A percentile compares a stretch with the other conserved stretches of the same genome.
Evolutionary conservation across 1,140 invertebrate genomes (phyloP).

Genomic region (Belonocnema kinseyi): DNA sequence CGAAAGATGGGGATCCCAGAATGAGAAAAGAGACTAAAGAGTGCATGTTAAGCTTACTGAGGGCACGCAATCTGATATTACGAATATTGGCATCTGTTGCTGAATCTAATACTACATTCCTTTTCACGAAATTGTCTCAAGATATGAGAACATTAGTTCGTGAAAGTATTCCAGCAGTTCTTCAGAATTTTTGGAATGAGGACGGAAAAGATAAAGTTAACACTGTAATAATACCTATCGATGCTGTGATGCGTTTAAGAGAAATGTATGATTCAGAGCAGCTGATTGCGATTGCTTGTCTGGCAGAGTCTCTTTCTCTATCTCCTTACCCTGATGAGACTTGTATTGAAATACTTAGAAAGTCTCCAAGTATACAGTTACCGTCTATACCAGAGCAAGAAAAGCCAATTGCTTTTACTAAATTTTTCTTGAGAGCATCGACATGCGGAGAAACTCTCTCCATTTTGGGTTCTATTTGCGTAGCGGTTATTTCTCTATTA

Average conservation of each 20-base stretch:
- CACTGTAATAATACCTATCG: constrained; percentile 68
- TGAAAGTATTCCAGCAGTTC: constrained; percentile 59
- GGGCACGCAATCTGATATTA: constrained; percentile 67
- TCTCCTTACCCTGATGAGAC: constrained; percentile 60
- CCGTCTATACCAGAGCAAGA: constrained; percentile 60
- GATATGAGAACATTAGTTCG: constrained; percentile 61
- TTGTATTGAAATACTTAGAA: constrained; percentile 61
- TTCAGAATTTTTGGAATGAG: constrained; percentile 63
- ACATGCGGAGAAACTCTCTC: constrained; percentile 72
- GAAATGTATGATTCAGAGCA: constrained; percentile 69
- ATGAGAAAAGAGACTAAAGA: constrained; percentile 67
- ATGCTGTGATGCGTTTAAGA: constrained; percentile 68
- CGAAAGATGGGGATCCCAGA: constrained; percentile 54
- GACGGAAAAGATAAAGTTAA: constrained; percentile 56
- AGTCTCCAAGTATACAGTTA: constrained; percentile 57
- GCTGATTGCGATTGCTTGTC: constrained; percentile 60
- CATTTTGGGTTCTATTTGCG: constrained; percentile 68
- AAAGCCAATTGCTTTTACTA: constrained; percentile 64
- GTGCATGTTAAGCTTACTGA: constrained; percentile 66
- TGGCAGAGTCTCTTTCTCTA: constrained; percentile 64
- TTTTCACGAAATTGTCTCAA: constrained; percentile 57
- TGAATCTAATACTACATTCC: constrained; percentile 55
- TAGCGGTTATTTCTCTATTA: constrained; percentile 55
- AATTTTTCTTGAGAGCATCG: constrained; percentile 67
- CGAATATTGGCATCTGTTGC: constrained; percentile 66